These are phyloP conservation scores for Nycticorax nycticorax DNA, from an alignment of 2,113 vertebrate species.

Conservation along the genomic window DNA sequence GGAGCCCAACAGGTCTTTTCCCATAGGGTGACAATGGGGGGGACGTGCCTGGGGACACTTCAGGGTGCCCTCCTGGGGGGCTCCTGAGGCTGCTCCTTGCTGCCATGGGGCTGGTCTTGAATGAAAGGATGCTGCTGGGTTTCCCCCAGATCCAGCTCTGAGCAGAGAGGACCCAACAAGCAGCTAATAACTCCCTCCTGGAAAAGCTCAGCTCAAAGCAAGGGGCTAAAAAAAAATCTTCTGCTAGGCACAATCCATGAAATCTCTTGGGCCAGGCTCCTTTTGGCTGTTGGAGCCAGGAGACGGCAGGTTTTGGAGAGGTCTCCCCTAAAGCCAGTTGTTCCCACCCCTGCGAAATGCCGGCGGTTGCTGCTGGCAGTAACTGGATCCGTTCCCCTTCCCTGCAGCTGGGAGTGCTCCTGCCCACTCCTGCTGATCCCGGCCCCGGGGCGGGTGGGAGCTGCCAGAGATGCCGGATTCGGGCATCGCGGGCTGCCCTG, in stretches of 20 bases:
- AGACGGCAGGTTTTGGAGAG: not conserved
- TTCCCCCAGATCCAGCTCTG: not conserved
- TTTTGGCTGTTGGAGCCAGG: not conserved
- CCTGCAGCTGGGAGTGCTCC: fast-evolving
- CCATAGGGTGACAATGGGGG: not conserved
- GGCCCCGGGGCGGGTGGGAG: not conserved
- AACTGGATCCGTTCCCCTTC: not conserved
- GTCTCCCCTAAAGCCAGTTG: not conserved
- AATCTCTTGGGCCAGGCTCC: not conserved
- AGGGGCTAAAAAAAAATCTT: not conserved
- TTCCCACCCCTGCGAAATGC: not conserved
- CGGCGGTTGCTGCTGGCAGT: not conserved
- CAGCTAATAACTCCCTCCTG: not conserved
- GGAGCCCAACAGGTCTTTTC: not conserved
- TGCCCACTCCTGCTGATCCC: not conserved
- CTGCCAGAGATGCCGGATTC: not conserved
- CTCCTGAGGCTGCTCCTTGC: not conserved
- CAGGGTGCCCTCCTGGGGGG: not conserved
- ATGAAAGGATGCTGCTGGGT: not conserved
- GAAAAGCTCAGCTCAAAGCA: not conserved
- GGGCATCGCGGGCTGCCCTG: fast-evolving
- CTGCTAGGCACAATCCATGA: not conserved
- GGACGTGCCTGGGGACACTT: not conserved
- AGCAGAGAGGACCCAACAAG: not conserved
- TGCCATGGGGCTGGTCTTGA: not conserved